Base-by-base conservation (phyloP, 2,888 invertebrate species). In the Tachina grossa region DNA sequence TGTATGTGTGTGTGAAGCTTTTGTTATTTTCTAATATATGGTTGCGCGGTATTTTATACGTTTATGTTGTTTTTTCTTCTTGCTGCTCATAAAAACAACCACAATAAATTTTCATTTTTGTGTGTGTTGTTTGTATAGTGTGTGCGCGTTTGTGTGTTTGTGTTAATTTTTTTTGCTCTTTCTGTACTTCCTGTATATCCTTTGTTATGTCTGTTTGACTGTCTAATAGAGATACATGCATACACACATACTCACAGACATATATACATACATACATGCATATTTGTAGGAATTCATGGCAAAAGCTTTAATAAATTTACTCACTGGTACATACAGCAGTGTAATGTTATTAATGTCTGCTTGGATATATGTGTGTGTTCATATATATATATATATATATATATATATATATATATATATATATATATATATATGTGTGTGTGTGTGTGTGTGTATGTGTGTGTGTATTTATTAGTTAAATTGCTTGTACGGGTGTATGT, bases 41-140 rank as follows among this genome's bases (percentile, higher is more conserved):
- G 75, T 79, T 83, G 72, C 79, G 83, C 85, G 75, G 79, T 66
- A 77, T 83, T 83, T 83, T 72, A 43, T 72, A 77, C 3, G 68
- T 49, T 57, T 65, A 65, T 78, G 49, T 63, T 71, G 61, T 65
- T 71, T 14, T 69, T 59, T 31, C 31, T 49, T 75, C 59, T 51
- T 75, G 39, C 61, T 75, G 61, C 83, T 85, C 83, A 85, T 83
- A 83, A 83, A 85, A 79, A 83, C 83, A 85, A 72, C 85, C 85
- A 76, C 85, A 85, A 85, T 85, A 85, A 85, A 85, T 85, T 83
- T 79, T 85, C 65, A 83, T 83, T 85, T 83, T 65, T 71, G 75
- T 69, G 45, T 78, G 78, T 78, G 78, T 31, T 78, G 61, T 77
- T 74, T 77, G 43, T 68, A 39, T 68, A 45, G 31, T 39, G 16